phyloP scores from a whole-genome alignment of 2,113 vertebrate species.

The Dromiciops gliroides region DNA sequence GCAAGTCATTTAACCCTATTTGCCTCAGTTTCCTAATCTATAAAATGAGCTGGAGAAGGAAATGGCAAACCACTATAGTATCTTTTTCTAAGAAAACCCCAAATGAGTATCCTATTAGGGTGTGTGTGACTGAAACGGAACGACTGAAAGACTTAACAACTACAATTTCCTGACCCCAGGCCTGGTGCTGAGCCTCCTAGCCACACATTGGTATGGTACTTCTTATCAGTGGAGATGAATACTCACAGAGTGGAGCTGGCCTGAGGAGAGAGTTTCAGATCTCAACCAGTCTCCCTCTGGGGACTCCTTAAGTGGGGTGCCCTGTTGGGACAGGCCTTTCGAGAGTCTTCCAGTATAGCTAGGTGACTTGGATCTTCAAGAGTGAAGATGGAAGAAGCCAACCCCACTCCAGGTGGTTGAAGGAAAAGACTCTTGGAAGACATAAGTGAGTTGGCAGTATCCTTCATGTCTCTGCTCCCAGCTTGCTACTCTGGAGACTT shows the following conservation, averaged over 20 bases:
- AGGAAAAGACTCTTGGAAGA: not conserved
- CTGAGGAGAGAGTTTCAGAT: not conserved
- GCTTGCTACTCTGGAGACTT: not conserved
- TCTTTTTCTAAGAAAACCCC: no score
- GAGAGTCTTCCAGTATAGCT: not conserved
- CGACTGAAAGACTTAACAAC: no score
- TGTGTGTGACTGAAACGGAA: no score
- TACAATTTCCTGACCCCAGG: not conserved
- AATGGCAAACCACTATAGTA: no score
- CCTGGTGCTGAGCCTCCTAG: not conserved
- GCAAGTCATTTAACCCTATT: no score
- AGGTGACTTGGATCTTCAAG: not conserved
- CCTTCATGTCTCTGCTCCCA: not conserved
- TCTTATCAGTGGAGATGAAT: not conserved
- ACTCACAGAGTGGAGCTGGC: no score
- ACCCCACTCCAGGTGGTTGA: not conserved
- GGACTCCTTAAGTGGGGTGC: no score
- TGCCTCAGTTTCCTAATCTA: no score
- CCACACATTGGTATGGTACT: not conserved
- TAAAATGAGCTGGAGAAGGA: no score
- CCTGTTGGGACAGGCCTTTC: not conserved
- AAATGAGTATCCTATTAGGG: no score
- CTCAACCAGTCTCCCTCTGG: not conserved
- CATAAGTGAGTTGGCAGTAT: not conserved
- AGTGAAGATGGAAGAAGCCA: not conserved